phyloP scores from a whole-genome alignment of 2,797 vertebrate genomes.

The Typhlichthys subterraneus region DNA sequence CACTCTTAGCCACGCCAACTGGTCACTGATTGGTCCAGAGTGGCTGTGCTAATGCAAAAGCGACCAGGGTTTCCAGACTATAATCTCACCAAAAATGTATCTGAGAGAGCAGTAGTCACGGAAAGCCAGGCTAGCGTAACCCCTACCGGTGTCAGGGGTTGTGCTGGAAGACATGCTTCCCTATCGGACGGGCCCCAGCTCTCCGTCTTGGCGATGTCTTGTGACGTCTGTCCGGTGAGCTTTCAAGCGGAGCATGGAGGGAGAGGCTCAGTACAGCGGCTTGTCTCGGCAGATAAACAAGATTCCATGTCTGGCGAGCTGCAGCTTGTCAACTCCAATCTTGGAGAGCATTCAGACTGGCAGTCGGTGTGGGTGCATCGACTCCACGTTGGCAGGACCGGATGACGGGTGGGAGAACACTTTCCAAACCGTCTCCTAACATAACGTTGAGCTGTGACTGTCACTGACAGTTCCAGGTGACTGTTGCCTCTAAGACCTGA shows the following conservation, averaged over 20 bases:
- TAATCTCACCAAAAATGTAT: no score
- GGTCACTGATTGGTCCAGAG: background rate
- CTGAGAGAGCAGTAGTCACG: no score
- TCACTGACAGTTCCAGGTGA: no score
- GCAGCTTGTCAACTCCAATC: constrained; percentile 73
- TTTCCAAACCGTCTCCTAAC: constrained; percentile 40
- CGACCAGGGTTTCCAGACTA: no score
- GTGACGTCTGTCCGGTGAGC: constrained; percentile 54
- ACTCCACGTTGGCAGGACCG: constrained; percentile 52
- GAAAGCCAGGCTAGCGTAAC: no score
- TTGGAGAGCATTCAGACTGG: constrained; percentile 73
- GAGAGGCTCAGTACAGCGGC: constrained; percentile 43
- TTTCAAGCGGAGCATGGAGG: constrained; percentile 53
- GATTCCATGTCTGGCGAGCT: constrained; percentile 73
- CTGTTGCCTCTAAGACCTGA: no score
- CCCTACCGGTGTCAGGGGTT: no score
- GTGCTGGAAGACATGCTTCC: background rate
- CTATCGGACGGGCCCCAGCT: constrained; percentile 23
- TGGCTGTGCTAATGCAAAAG: no score
- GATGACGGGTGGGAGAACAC: constrained; percentile 45
- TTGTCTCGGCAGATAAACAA: constrained; percentile 74
- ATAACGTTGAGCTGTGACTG: constrained; percentile 10
- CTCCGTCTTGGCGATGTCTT: constrained; percentile 55
- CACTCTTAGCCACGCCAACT: no score
- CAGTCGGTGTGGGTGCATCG: constrained; percentile 61